Conservation (phyloP, 1,140 invertebrate genomes). For the Daktulosphaira vitifoliae region DNA sequence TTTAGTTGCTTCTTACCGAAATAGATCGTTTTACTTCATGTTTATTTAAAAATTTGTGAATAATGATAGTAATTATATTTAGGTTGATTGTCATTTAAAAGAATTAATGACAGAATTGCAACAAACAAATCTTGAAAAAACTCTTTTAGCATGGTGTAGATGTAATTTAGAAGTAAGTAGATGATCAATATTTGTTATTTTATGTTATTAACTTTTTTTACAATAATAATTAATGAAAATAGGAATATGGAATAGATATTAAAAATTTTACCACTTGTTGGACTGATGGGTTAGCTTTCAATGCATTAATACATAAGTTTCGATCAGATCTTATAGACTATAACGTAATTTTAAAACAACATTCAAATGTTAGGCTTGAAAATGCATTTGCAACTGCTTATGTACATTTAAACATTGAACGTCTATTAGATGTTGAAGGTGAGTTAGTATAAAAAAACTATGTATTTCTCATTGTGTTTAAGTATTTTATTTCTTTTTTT, state of each 20-base stretch:
- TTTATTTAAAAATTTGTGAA: too few species aligned
- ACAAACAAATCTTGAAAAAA: conserved; percentile 74
- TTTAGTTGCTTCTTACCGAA: too few species aligned
- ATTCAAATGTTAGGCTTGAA: conserved; percentile 64
- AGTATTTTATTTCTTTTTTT: conserved; percentile 41
- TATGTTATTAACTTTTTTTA: not conserved
- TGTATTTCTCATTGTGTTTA: not conserved
- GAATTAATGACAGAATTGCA: conserved; percentile 67
- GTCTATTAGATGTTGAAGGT: conserved; percentile 80
- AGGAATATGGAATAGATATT: conserved; percentile 68
- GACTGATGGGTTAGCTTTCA: conserved; percentile 79
- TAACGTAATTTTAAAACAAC: conserved; percentile 55
- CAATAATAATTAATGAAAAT: not conserved
- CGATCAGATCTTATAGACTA: conserved; percentile 74
- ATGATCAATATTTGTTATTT: conserved; percentile 3
- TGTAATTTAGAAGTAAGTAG: conserved; percentile 58
- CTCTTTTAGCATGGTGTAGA: conserved; percentile 72
- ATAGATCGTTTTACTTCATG: too few species aligned
- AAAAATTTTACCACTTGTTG: conserved; percentile 77
- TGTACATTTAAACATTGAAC: conserved; percentile 66
- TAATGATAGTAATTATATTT: too few species aligned
- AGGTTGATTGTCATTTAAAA: conserved; percentile 71
- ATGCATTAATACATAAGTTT: conserved; percentile 71
- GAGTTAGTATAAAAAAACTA: conserved; percentile 33
- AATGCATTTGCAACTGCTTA: conserved; percentile 75